Base-by-base conservation (phyloP, 2,888 invertebrate species). In the Hydrotaea diabolus region DNA sequence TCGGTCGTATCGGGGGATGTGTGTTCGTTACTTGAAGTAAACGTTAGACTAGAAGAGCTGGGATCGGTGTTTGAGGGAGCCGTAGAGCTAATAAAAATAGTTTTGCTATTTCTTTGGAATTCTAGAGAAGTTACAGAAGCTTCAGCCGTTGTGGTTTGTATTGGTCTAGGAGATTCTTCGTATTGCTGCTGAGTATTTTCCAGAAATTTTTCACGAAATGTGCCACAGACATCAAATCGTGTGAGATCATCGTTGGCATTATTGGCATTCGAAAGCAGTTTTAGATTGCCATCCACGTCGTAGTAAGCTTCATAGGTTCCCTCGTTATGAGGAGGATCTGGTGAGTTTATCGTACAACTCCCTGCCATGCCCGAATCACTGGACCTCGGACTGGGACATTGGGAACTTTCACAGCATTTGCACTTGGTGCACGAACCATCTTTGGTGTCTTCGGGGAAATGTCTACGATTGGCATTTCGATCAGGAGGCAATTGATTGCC, bases 361-460 rank as follows among this genome's bases (percentile, higher is more conserved):
- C 97, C 97, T 0, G 96, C 97, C 93, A 97, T 96, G 26, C 97
- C 97, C 0, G 97, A 97, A 91, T 93, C 93, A 17, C 97, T 97
- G 8, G 96, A 96, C 85, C 96, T 93, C 0, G 95, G 95, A 91
- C 96, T 96, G 53, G 94, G 94, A 86, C 94, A 95, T 86, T 94
- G 91, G 0, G 94, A 95, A 87, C 93, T 93, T 87, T 94, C 94
- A 86, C 95, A 95, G 88, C 94, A 95, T 88, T 94, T 94, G 88
- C 95, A 95, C 86, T 91, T 91, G 19, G 88, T 77, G 17, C n/a
- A 57, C 9, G 26, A 57, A 13, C 76, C 57, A 43, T 57, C 86
- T n/a, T 74, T 64, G 55, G 55, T 81, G 72, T 73, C 66, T 7
- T 80, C 43, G 8, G 82, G 31, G 0, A 0, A 82, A 73, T 11